These are phyloP conservation scores for Drosophila cracens DNA, from an alignment of 2,888 invertebrate genomes.

Conservation along the genomic window DNA sequence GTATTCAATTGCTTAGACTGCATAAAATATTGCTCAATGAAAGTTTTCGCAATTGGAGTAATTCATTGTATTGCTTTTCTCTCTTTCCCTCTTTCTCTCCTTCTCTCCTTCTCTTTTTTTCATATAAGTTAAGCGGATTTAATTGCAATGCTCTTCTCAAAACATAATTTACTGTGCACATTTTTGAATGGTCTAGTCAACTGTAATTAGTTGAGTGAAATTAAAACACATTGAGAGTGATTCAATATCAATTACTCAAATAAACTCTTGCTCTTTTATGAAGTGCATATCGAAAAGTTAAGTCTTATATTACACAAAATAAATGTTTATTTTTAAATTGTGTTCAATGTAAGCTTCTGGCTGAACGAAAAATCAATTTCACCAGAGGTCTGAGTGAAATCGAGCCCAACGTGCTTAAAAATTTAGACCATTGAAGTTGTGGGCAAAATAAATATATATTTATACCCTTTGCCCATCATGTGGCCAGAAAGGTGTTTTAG, in stretches of 20 bases:
- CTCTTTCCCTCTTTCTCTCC: neutral
- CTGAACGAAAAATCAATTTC: constrained; percentile 17
- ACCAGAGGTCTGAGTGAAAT: constrained; percentile 4
- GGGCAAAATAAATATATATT: constrained; percentile 10
- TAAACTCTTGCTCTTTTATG: neutral
- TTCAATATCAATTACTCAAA: constrained; percentile 3
- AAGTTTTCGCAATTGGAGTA: neutral
- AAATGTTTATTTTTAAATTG: constrained; percentile 19
- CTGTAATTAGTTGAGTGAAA: neutral
- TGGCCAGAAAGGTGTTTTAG: too few species aligned
- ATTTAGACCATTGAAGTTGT: constrained; percentile 17
- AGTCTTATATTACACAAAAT: constrained; percentile 20
- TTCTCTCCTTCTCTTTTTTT: neutral
- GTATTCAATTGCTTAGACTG: neutral
- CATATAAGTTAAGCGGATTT: neutral
- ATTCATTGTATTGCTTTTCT: neutral
- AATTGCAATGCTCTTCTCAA: neutral
- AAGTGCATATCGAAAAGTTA: neutral
- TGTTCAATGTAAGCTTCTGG: neutral
- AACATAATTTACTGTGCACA: neutral
- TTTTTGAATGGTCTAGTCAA: too few species aligned
- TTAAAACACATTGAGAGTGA: neutral
- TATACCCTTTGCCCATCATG: neutral
- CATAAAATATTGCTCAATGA: neutral
- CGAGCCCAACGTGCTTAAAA: constrained; percentile 5